These are phyloP conservation scores for Teleiodes luculella DNA, from an alignment of 2,888 invertebrate genomes.

Conservation along the genomic window DNA sequence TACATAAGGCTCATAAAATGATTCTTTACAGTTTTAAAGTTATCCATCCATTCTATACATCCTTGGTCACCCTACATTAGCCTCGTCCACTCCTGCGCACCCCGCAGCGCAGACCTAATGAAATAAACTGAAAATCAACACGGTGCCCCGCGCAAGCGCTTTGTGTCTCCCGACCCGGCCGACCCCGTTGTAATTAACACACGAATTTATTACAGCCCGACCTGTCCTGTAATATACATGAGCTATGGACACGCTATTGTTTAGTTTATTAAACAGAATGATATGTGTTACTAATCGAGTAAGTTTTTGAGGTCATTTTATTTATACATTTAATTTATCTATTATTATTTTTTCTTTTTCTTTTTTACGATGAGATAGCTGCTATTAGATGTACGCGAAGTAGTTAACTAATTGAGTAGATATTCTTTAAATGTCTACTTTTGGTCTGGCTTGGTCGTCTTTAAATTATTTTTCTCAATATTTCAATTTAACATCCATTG, in stretches of 20 bases:
- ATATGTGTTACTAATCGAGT: background rate
- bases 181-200: constrained; percentile 71
- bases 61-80: constrained; percentile 39
- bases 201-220: constrained; percentile 62
- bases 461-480: too few relatives aligned
- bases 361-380: too few relatives aligned
- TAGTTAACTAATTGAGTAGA: too few relatives aligned
- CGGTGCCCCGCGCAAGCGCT: constrained; percentile 41
- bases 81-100: constrained; percentile 52
- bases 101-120: constrained; percentile 75
- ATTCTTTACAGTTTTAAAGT: background rate
- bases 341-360: too few relatives aligned
- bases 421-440: too few relatives aligned
- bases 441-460: too few relatives aligned
- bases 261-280: constrained; percentile 15
- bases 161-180: constrained; percentile 41
- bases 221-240: constrained; percentile 45
- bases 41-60: background rate
- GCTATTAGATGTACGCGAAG: too few relatives aligned
- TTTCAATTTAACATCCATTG: too few relatives aligned
- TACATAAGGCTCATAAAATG: too few relatives aligned
- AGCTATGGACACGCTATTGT: constrained; percentile 57
- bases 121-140: constrained; percentile 80
- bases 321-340: too few relatives aligned
- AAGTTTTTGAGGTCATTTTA: too few relatives aligned